A percentile compares a stretch with the other conserved stretches of the same genome.
phyloP scores from a whole-genome alignment of 2,888 invertebrate species.

The Gymnosoma rotundatum region DNA sequence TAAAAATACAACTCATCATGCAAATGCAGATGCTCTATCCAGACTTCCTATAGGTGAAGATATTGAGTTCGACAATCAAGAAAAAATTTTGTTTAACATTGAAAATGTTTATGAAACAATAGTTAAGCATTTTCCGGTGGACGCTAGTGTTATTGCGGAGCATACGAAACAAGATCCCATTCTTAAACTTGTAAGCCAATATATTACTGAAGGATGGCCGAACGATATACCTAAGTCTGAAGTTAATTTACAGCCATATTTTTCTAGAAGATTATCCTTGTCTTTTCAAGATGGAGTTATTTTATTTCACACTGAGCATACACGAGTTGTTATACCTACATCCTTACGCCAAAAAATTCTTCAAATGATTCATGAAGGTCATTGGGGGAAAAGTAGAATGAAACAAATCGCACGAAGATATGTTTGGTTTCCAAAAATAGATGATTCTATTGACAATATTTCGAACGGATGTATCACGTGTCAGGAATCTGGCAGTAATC shows the following conservation, averaged over 20 bases:
- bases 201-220: not conserved
- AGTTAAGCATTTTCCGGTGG: too few relatives aligned
- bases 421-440: too few relatives aligned
- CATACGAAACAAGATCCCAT: conserved; percentile 26
- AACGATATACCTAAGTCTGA: not conserved
- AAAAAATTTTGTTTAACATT: conserved; percentile 5
- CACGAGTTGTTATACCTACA: conserved; percentile 48
- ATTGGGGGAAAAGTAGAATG: conserved; percentile 60
- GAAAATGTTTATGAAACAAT: conserved; percentile 14
- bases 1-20: conserved; percentile 58
- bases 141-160: not conserved
- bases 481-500: not conserved
- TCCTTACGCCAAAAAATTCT: conserved; percentile 39
- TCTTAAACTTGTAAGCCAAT: conserved; percentile 48
- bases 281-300: conserved; percentile 47
- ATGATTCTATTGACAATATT: too few relatives aligned
- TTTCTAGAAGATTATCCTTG: conserved; percentile 31
- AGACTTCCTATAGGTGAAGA: conserved; percentile 67
- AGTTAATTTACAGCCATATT: conserved; percentile 17
- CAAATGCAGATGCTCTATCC: conserved; percentile 68
- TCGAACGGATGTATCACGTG: not conserved
- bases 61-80: conserved; percentile 46
- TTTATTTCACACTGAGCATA: conserved; percentile 57
- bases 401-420: not conserved
- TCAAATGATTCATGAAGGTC: conserved; percentile 59